A percentile compares a stretch with the other conserved stretches of the same genome.
These are phyloP conservation scores for Lamproptera curius DNA, from an alignment of 2,888 invertebrate species.

Conservation along the genomic window DNA sequence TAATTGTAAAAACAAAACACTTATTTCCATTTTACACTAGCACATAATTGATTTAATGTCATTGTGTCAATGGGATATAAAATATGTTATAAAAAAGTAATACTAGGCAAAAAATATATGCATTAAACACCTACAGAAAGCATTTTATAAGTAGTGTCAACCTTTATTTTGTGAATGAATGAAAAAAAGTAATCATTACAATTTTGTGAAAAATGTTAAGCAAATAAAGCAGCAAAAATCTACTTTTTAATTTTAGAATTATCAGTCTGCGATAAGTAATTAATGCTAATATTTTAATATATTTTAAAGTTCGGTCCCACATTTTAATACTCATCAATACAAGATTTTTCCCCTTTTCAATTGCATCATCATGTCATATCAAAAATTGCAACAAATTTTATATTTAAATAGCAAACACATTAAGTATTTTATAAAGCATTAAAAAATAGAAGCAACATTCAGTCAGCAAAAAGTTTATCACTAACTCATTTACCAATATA, in stretches of 20 bases:
- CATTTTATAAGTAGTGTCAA: too few relatives aligned
- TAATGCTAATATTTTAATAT: slow-evolving; percentile 45
- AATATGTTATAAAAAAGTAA: slow-evolving; percentile 33
- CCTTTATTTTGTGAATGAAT: too few relatives aligned
- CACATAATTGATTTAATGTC: slow-evolving; percentile 7
- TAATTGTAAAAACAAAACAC: slow-evolving; percentile 56
- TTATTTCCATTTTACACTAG: slow-evolving; percentile 28
- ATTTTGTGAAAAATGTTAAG: too few relatives aligned
- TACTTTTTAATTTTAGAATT: slow-evolving; percentile 18
- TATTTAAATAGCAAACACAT: too few relatives aligned
- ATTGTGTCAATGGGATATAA: slow-evolving; percentile 14
- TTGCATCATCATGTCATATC: slow-evolving; percentile 23
- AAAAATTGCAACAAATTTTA: slow-evolving; percentile 13
- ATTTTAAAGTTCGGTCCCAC: slow-evolving; percentile 60
- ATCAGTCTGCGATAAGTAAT: slow-evolving; percentile 31
- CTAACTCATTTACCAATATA: slow-evolving; percentile 10
- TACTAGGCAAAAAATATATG: too few relatives aligned
- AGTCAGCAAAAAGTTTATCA: slow-evolving; percentile 6
- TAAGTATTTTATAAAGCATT: too few relatives aligned
- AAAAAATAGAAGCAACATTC: slow-evolving; percentile 17
- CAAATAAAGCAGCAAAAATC: slow-evolving; percentile 29
- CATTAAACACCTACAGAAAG: too few relatives aligned
- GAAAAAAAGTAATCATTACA: too few relatives aligned
- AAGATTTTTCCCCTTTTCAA: slow-evolving; percentile 29
- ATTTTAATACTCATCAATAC: slow-evolving; percentile 51